Evolutionary conservation across 30 jellyfish, hydroid and myxozoan genomes (phyloP).

Genomic region (Haliclystus octoradiatus): DNA sequence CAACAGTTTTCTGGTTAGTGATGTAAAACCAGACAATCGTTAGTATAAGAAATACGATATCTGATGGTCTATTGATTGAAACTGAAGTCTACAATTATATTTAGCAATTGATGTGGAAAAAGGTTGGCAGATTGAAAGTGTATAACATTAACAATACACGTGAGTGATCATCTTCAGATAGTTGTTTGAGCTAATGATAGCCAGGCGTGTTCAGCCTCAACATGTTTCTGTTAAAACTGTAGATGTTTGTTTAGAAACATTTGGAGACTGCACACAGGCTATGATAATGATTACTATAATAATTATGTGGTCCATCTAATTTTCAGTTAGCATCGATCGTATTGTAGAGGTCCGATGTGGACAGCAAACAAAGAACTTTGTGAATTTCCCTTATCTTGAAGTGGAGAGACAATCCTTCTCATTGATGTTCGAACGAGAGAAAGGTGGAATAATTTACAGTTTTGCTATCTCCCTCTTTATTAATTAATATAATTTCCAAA

Average conservation of each 20-base stretch:
- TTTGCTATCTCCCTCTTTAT: too few relatives aligned
- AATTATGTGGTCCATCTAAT: too few relatives aligned
- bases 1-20: conserved; percentile 41
- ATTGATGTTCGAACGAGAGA: conserved; percentile 71
- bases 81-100: not conserved
- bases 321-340: conserved; percentile 46
- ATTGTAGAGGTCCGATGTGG: conserved; percentile 84
- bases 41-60: not conserved
- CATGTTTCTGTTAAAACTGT: too few relatives aligned
- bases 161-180: too few relatives aligned
- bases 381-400: conserved; percentile 64
- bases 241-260: too few relatives aligned
- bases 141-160: too few relatives aligned
- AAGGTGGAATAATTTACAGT: conserved; percentile 44
- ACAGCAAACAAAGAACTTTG: conserved; percentile 72
- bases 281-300: too few relatives aligned
- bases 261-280: too few relatives aligned
- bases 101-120: conserved; percentile 84
- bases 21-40: not conserved
- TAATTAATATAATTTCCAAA: too few relatives aligned
- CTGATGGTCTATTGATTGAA: not conserved
- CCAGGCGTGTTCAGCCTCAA: too few relatives aligned
- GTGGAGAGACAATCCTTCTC: conserved; percentile 87
- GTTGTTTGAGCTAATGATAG: too few relatives aligned
- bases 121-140: too few relatives aligned